These are phyloP conservation scores for Oegoconia quadripuncta DNA, from an alignment of 2,888 invertebrate genomes.

Conservation along the genomic window DNA sequence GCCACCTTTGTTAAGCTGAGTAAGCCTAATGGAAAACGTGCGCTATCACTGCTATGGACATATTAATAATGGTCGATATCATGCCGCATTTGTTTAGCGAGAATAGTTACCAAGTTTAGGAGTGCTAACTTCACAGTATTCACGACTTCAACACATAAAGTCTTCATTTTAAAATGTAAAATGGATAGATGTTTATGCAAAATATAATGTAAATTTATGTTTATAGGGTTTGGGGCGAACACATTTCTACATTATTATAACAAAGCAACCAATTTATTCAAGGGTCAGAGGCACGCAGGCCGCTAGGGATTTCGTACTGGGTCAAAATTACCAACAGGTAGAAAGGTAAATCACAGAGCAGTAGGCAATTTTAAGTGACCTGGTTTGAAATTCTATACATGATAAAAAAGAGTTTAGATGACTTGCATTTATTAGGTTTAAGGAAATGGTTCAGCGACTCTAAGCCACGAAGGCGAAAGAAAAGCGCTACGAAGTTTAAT, in stretches of 20 bases:
- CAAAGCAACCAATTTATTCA: conserved; percentile 54
- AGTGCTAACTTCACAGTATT: too few relatives aligned
- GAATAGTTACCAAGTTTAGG: too few relatives aligned
- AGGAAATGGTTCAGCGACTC: not conserved
- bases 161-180: too few relatives aligned
- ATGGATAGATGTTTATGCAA: too few relatives aligned
- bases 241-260: too few relatives aligned
- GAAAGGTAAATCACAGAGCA: conserved; percentile 34
- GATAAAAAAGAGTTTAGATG: conserved; percentile 3
- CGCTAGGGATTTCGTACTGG: conserved; percentile 33
- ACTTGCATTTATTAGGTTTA: conserved; percentile 25
- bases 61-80: too few relatives aligned
- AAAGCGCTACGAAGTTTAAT: conserved; percentile 62
- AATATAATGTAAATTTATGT: too few relatives aligned
- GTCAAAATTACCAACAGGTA: conserved; percentile 45
- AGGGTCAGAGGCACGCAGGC: conserved; percentile 30
- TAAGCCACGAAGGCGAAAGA: conserved; percentile 18
- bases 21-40: conserved; percentile 37
- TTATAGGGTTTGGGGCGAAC: too few relatives aligned
- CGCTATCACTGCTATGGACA: conserved; percentile 36
- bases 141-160: too few relatives aligned
- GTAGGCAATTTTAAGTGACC: conserved; percentile 17
- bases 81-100: too few relatives aligned
- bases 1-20: conserved; percentile 5
- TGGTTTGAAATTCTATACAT: not conserved